These are phyloP conservation scores for Leptopilina myrica DNA, from an alignment of 2,888 invertebrate species.

Conservation along the genomic window DNA sequence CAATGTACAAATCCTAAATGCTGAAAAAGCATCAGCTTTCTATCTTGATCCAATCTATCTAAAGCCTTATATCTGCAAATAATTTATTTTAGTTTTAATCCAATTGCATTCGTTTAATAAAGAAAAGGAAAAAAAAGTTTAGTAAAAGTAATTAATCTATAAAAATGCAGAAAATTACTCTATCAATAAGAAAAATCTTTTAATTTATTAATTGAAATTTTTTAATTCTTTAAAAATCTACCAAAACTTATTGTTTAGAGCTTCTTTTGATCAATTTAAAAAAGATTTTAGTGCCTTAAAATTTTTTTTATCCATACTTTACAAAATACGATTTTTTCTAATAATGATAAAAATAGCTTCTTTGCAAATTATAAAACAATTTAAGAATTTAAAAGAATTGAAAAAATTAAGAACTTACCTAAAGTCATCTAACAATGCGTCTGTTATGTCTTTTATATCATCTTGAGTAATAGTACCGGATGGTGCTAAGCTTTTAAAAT, in stretches of 20 bases:
- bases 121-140: too few species aligned
- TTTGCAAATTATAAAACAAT: background rate
- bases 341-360: too few species aligned
- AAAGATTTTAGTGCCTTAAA: too few species aligned
- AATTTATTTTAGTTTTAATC: slow-evolving; percentile 23
- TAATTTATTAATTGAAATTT: too few species aligned
- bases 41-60: slow-evolving; percentile 94
- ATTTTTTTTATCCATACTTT: too few species aligned
- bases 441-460: slow-evolving; percentile 95
- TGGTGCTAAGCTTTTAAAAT: slow-evolving; percentile 93
- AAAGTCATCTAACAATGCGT: slow-evolving; percentile 93
- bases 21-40: slow-evolving; percentile 95
- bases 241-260: too few species aligned
- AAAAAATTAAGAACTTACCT: slow-evolving; percentile 78
- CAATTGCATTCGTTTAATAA: background rate
- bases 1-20: slow-evolving; percentile 97
- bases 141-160: too few species aligned
- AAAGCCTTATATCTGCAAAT: slow-evolving; percentile 90
- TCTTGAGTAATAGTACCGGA: slow-evolving; percentile 95
- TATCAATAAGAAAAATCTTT: too few species aligned
- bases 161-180: too few species aligned
- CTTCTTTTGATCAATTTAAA: too few species aligned
- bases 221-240: too few species aligned
- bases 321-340: too few species aligned
- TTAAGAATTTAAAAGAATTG: background rate